These are phyloP conservation scores for Palythoa heliodiscus DNA, from an alignment of 92 coral and sea anemone genomes.

Conservation along the genomic window DNA sequence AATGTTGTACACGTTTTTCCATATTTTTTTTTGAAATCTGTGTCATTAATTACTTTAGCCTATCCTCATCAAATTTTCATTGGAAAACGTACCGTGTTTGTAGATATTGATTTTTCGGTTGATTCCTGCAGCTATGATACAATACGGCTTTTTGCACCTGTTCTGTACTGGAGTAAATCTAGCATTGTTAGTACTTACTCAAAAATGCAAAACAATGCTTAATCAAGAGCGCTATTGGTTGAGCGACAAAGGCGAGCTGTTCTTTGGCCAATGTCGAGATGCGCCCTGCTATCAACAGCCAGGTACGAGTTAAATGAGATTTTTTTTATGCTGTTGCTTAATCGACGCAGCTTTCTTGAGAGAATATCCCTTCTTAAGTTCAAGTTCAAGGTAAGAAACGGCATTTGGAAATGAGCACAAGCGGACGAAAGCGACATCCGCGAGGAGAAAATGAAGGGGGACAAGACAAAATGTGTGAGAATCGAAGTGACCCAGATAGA, in stretches of 20 bases:
- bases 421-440: constrained; percentile 28
- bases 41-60: constrained; percentile 19
- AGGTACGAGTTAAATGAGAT: constrained; percentile 18
- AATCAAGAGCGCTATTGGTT: constrained; percentile 11
- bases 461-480: neutral
- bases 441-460: constrained; percentile 2
- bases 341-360: constrained; percentile 3
- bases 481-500: neutral
- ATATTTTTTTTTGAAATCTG: neutral
- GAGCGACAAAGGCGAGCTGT: neutral
- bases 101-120: neutral
- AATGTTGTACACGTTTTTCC: neutral
- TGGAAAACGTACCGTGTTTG: neutral
- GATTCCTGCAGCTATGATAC: constrained; percentile 20
- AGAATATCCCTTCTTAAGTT: neutral
- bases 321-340: constrained; percentile 23
- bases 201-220: constrained; percentile 5
- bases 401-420: constrained; percentile 9
- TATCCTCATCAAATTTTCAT: constrained; percentile 34
- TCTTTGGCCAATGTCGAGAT: constrained; percentile 20
- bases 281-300: constrained; percentile 28
- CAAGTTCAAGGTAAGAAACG: neutral
- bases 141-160: constrained; percentile 18
- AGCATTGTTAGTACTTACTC: neutral
- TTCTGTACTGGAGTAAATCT: constrained; percentile 22